Conservation (phyloP, 1,140 invertebrate species). For the Temnothorax curvispinosus region DNA sequence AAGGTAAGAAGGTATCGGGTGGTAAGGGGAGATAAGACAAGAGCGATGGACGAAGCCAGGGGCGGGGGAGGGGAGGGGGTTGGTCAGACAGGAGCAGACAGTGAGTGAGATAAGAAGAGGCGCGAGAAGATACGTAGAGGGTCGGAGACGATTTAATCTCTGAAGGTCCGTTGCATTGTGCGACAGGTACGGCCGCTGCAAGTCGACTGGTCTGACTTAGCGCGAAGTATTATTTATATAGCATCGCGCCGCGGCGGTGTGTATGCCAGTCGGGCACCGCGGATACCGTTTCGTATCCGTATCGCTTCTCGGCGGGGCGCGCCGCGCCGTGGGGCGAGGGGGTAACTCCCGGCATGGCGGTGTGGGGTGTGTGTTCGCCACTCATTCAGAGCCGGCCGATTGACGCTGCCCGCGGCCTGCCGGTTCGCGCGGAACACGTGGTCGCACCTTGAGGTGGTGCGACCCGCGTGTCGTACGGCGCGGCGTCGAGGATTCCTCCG, state of each 20-base stretch:
- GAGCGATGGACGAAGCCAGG: neutral
- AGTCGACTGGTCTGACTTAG: slow-evolving; percentile 81
- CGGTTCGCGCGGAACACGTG: neutral
- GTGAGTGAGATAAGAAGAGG: neutral
- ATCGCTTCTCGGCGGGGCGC: slow-evolving; percentile 27
- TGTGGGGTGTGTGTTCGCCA: neutral
- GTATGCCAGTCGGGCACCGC: slow-evolving; percentile 41
- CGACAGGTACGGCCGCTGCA: slow-evolving; percentile 82
- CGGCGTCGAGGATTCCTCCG: no score
- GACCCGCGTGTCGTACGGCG: no score
- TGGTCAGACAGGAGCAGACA: neutral
- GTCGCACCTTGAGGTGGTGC: neutral
- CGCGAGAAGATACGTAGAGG: no score
- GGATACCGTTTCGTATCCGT: slow-evolving; percentile 64
- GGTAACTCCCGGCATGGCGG: neutral
- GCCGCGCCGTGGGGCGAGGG: slow-evolving; percentile 21
- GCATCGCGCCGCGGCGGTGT: slow-evolving; percentile 39
- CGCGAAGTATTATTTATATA: slow-evolving; percentile 84
- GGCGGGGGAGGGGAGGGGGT: no score
- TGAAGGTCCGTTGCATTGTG: slow-evolving; percentile 72
- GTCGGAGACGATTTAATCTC: slow-evolving; percentile 53
- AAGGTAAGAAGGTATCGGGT: no score
- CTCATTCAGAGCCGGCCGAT: slow-evolving; percentile 28
- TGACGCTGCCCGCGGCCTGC: neutral
- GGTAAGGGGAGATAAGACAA: neutral